Evolutionary conservation across 2,797 vertebrate genomes (phyloP).

Genomic region (Sciurus vulgaris): DNA sequence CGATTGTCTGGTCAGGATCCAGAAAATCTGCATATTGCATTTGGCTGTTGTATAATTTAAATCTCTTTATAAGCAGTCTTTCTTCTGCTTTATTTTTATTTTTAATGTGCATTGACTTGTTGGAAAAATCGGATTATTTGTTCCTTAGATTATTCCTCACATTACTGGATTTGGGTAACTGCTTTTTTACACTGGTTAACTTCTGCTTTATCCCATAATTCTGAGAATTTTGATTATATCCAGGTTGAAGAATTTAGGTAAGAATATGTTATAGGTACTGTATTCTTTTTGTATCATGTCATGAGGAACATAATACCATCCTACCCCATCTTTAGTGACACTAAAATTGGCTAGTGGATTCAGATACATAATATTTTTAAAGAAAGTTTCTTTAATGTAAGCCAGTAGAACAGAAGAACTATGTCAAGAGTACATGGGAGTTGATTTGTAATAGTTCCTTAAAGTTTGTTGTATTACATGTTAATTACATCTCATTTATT

Average conservation of each 20-base stretch:
- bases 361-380: neutral
- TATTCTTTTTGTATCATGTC: neutral
- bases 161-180: neutral
- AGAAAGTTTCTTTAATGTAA: slow-evolving; percentile 23
- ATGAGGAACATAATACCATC: neutral
- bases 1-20: neutral
- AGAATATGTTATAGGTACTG: neutral
- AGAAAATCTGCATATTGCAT: neutral
- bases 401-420: neutral
- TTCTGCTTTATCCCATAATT: neutral
- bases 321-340: neutral
- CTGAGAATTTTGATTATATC: neutral
- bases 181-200: slow-evolving; percentile 9
- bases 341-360: neutral
- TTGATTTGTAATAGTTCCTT: neutral
- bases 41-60: neutral
- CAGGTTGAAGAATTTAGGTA: slow-evolving; percentile 2
- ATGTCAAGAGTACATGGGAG: neutral
- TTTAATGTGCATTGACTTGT: neutral
- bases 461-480: neutral
- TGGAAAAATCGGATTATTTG: neutral
- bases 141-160: neutral
- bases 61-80: neutral
- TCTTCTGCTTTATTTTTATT: neutral
- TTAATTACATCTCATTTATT: neutral